A percentile compares a stretch with the other conserved stretches of the same genome.
Evolutionary conservation across 2,113 vertebrate species (phyloP).

Genomic region (Pomatostomus ruficeps): DNA sequence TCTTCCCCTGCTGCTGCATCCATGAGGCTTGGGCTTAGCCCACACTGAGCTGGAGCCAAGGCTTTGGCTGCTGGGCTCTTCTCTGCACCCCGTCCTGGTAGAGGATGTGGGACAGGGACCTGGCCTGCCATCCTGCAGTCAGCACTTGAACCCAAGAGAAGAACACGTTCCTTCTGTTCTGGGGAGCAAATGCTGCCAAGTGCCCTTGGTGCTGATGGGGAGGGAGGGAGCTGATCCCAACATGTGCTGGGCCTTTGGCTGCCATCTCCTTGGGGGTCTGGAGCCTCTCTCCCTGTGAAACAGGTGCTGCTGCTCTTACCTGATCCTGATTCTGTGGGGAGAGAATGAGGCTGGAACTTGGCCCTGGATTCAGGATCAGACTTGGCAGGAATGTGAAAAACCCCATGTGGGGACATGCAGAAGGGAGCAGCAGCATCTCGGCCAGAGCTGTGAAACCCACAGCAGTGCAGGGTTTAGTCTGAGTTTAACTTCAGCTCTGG

Average conservation of each 20-base stretch:
- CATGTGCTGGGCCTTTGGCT: background rate
- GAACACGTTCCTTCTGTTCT: background rate
- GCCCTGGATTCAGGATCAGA: background rate
- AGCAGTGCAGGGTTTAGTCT: background rate
- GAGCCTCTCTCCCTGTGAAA: background rate
- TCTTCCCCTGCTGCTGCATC: background rate
- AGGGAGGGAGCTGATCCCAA: background rate
- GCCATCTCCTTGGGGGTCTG: rapidly evolving
- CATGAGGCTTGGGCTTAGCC: background rate
- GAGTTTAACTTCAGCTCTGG: background rate
- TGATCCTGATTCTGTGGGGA: background rate
- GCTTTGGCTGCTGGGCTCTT: background rate
- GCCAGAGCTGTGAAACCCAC: background rate
- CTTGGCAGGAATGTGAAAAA: background rate
- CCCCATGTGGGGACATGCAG: background rate
- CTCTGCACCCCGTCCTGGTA: background rate
- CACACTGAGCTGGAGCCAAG: background rate
- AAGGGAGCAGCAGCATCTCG: background rate
- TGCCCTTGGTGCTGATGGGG: background rate
- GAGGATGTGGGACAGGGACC: background rate
- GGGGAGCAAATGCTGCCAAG: background rate
- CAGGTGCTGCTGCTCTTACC: background rate
- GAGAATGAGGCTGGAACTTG: background rate
- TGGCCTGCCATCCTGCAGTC: background rate
- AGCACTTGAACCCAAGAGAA: background rate